Conservation (phyloP, 2,888 invertebrate species). For the Folsomia manolachei region DNA sequence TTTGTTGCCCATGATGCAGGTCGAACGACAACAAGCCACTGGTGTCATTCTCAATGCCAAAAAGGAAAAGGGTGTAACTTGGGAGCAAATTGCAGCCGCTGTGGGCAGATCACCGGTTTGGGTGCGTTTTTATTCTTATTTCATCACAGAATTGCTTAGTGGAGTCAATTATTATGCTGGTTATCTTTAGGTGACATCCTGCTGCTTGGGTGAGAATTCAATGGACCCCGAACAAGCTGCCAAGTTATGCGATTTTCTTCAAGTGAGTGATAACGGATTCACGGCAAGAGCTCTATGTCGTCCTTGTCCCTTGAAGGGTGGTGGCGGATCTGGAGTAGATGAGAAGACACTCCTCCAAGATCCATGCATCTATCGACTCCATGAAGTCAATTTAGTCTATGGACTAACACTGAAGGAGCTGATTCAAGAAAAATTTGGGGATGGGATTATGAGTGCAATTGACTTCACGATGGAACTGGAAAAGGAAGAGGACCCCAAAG, state of each 20-base stretch:
- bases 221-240: slow-evolving; percentile 33
- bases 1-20: slow-evolving; percentile 14
- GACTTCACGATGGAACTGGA: slow-evolving; percentile 45
- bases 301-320: slow-evolving; percentile 39
- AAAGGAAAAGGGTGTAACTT: slow-evolving; percentile 33
- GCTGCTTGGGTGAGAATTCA: slow-evolving; percentile 40
- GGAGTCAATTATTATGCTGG: too few species aligned
- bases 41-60: slow-evolving; percentile 37
- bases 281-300: slow-evolving; percentile 28
- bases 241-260: slow-evolving; percentile 28
- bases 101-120: slow-evolving; percentile 44
- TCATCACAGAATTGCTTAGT: too few species aligned
- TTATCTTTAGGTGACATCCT: slow-evolving; percentile 10
- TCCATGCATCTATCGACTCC: slow-evolving; percentile 41
- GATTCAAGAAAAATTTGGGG: slow-evolving; percentile 47
- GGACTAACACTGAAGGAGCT: slow-evolving; percentile 42
- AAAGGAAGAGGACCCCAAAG: slow-evolving; percentile 39
- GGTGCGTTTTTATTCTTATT: too few species aligned
- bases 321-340: too few species aligned
- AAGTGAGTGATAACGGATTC: slow-evolving; percentile 11
- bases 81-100: slow-evolving; percentile 43
- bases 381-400: slow-evolving; percentile 42
- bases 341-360: slow-evolving; percentile 30
- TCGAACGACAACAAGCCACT: slow-evolving; percentile 29
- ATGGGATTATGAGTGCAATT: slow-evolving; percentile 49